Evolutionary conservation across 1,140 invertebrate genomes (phyloP), one percentile per base, ranked within the genome.

Genomic region (Ctenoplectra terminalis): DNA sequence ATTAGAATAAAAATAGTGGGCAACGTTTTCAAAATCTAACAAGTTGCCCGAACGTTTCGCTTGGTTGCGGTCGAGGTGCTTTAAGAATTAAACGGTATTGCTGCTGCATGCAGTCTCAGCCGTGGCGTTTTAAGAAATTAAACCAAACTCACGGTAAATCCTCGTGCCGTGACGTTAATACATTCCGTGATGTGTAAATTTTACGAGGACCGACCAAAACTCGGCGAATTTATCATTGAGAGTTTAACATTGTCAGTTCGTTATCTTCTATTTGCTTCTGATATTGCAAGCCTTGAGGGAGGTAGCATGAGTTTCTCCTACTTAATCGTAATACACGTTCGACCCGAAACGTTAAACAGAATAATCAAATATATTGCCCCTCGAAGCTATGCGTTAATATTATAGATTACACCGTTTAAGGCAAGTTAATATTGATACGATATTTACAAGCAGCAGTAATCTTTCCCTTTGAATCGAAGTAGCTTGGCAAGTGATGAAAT

Each of bases 341-440:
- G 13, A 2, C 37, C 2, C 26, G 8, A 0, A n/a, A 20, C 60
- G 43, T 52, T 75, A 64, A 73, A 73, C 71, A 31, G 71, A 43
- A n/a, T n/a, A n/a, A 60, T 60, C 60, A 48, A 64, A 75, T 75
- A 64, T 75, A 75, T 37, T 50, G 8, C 58, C 23, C 46, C 73
- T 29, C 29, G n/a, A n/a, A 64, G 73, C 73, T 37, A n/a, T n/a
- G 37, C 23, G 60, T 34, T 75, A 75, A 64, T 75, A 64, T 75
- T 34, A 31, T 0, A 37, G 43, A 75, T 63, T 63, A 23, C n/a
- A 20, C 9, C 26, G 61, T 29, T 64, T 17, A 34, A 11, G 34
- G 20, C 4, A 64, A 52, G n/a, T 52, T 64, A 75, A 75, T 52
- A 64, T 37, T 23, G 46, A 26, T 20, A 26, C 20, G 40, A 29